Base-by-base conservation (phyloP, 2,888 invertebrate genomes). In the Beris chalybata region DNA sequence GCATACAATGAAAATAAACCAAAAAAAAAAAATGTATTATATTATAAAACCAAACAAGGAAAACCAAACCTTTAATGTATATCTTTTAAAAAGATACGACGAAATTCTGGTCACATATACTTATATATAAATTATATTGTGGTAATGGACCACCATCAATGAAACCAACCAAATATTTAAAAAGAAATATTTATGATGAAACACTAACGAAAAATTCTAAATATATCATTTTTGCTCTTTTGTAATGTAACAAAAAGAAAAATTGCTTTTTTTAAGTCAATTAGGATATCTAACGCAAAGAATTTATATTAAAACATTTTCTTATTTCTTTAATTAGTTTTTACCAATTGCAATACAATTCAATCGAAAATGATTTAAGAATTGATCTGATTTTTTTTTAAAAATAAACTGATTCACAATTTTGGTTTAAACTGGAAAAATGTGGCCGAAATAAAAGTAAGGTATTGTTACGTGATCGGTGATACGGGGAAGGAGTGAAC, bases 201-300 rank as follows among this genome's bases (percentile, higher is more conserved):
- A 61, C 5, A 38, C 50, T 50, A 50, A 61, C 61, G 52, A 61
- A 61, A 59, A 61, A 61, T 61, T 61, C 61, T 61, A 61, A 61
- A 61, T 61, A 61, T 61, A 61, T 61, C 61, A 61, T 61, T 61
- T 61, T 61, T 61, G 61, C 61, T 61, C 61, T 61, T 61, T 61
- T 61, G 61, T 61, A 61, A 61, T 61, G 50, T 38, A 38, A 38
- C 38, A 38, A 38, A 38, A 50, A 38, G 50, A 52, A 61, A 32
- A 61, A 50, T 61, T 61, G 61, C 61, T 61, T 65, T 53, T 48
- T 64, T 65, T 65, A 65, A 65, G 65, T 65, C 65, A 65, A 65
- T 65, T 65, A 65, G 65, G 55, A 65, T 65, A 65, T 65, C 48
- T 65, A 38, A 65, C 22, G 30, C 45, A 47, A 65, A 56, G 47